Conservation (phyloP, 2,797 vertebrate species). For the Orientallactaga sibirica region DNA sequence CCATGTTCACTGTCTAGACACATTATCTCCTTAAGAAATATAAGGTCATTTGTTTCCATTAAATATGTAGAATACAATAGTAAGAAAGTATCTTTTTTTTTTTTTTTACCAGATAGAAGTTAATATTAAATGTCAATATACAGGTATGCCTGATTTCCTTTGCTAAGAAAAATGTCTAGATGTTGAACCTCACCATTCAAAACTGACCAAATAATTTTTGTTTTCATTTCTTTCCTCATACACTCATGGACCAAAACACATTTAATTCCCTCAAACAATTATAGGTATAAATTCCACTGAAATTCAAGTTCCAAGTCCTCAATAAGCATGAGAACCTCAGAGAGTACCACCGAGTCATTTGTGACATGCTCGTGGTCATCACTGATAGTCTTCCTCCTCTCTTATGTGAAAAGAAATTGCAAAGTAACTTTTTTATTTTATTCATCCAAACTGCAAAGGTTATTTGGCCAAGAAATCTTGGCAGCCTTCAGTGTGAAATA, state of each 20-base stretch:
- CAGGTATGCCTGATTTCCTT: not conserved
- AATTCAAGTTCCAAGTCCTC: not conserved
- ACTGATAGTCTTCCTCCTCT: not conserved
- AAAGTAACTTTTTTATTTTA: not conserved
- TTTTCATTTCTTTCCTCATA: not conserved
- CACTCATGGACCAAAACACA: not conserved
- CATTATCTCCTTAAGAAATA: not conserved
- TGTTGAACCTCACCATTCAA: not conserved
- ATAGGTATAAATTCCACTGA: not conserved
- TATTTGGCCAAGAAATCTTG: not conserved
- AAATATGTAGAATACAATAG: not conserved
- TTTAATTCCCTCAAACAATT: not conserved
- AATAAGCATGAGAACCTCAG: not conserved
- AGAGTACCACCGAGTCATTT: not conserved
- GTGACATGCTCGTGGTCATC: too few species aligned
- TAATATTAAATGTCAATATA: not conserved
- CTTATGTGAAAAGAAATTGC: not conserved
- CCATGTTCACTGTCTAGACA: not conserved
- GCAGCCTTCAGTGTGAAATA: not conserved
- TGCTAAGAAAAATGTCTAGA: not conserved
- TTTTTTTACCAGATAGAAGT: not conserved
- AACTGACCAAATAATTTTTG: not conserved
- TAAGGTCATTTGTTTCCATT: not conserved
- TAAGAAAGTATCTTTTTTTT: not conserved
- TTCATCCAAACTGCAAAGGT: not conserved